Evolutionary conservation across 1,140 invertebrate species (phyloP), one percentile per base, ranked within the genome.

Genomic region (Tetramorium alpestre): DNA sequence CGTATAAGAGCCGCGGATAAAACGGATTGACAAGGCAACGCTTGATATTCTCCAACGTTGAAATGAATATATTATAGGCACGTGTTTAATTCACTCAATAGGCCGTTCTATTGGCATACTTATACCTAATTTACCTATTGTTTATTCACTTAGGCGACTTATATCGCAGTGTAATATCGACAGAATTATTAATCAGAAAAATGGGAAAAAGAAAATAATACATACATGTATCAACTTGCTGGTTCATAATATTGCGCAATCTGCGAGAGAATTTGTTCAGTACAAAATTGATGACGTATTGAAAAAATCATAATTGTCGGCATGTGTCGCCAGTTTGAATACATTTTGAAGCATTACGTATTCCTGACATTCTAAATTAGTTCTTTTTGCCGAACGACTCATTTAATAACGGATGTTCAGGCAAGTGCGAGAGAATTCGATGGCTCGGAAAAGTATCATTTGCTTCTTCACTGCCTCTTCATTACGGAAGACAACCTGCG

Each of bases 21-120:
- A 77, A 77, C 41, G 10, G 41, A 64, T 64, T 64, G 56, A 62
- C 75, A 28, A 7, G 22, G 11, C 16, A 56, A 64, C 16, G 54
- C 58, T 64, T 44, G 75, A 77, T 60, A 77, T 25, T 77, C 56
- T 60, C 38, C 56, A 77, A 62, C 16, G 41, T 64, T 47, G 38
- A 56, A 64, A 64, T 64, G 56, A 62, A 77, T 77, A 62, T 47
- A 64, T 77, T 58, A 33, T n/a, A 6, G 18, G 16, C 25, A 33
- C 41, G 25, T 62, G 33, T n/a, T 44, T 64, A 47, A 77, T 77
- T 77, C 41, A 77, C 18, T 77, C 56, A 44, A 62, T 44, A 77
- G 38, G 16, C 13, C 8, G 58, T 25, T 18, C 16, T 28, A 77
- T 77, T 77, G 75, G 28, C 33, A 5, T 75, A 75, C 49, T 62